Base-by-base conservation (phyloP, 2,888 invertebrate genomes). In the Drosophila nigritarsus region DNA sequence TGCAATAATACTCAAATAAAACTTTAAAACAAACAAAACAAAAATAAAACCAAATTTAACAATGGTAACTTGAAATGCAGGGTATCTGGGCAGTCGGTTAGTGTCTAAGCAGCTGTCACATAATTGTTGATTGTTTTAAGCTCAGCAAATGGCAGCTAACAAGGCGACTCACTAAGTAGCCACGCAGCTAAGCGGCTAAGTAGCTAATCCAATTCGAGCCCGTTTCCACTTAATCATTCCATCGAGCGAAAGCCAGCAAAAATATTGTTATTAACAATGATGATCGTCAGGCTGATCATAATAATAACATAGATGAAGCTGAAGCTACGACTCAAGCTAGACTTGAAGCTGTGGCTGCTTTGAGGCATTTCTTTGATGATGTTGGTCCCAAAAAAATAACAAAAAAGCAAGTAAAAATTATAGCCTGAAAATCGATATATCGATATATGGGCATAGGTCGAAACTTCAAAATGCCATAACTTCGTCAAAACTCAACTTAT, bases 201-300 rank as follows among this genome's bases (percentile, higher is more conserved):
- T 27, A 36, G 79, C 72, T 64, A 67, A 76, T 40, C 70, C 59
- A 80, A 74, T 67, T 78, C 49, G 49, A 77, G 67, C 77, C 61
- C 69, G 83, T 66, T 80, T 82, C 61, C 80, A 80, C 85, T 79
- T 87, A 85, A 85, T 85, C 83, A 89, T 75, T 53, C 50, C 61
- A 56, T 67, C 73, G 13, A 66, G 85, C 89, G 82, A 85, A 89
- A 87, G 89, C 75, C 77, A 60, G 66, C 72, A 36, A 83, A 83
- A 84, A 89, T 89, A 87, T 89, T 89, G 68, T 82, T 87, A 84
- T 89, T 87, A 84, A 54, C 32, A 34, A 24, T 38, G 48, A 76
- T 56, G 56, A 64, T 48, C 59, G 42, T 36, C 45, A 7, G 15
- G 36, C 6, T 2, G n/a, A 40, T 20, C 20, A 24, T 24, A 30